Evolutionary conservation across 2,797 vertebrate species (phyloP).

Genomic region (Myoxocephalus aenaeus): DNA sequence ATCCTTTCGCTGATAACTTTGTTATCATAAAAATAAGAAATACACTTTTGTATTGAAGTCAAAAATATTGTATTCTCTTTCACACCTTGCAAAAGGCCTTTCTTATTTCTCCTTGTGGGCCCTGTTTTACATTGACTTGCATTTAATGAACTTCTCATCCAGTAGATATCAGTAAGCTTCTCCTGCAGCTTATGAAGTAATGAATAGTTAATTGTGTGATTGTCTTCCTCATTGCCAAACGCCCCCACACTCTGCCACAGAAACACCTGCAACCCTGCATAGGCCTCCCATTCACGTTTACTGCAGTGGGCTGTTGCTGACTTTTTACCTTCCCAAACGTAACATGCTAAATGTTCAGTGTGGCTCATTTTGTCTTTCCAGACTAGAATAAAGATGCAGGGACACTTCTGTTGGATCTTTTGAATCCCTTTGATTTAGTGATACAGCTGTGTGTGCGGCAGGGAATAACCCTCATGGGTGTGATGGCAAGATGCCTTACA

Average conservation of each 20-base stretch:
- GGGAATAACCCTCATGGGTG: constrained; percentile 40
- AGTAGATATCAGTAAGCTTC: constrained; percentile 64
- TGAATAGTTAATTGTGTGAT: constrained; percentile 80
- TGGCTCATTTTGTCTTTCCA: constrained; percentile 53
- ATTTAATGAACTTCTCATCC: constrained; percentile 73
- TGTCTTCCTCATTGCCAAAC: constrained; percentile 65
- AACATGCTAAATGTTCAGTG: constrained; percentile 32
- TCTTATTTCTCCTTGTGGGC: constrained; percentile 29
- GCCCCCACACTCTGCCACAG: constrained; percentile 56
- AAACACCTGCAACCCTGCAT: constrained; percentile 51
- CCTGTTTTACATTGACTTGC: constrained; percentile 50
- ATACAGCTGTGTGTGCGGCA: constrained; percentile 29
- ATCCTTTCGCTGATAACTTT: neutral
- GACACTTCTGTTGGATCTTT: constrained; percentile 40
- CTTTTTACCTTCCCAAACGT: constrained; percentile 32
- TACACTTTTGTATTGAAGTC: neutral
- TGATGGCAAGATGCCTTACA: constrained; percentile 29
- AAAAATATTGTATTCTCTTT: constrained; percentile 3
- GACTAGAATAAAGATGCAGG: constrained; percentile 44
- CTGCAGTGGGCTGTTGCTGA: constrained; percentile 18
- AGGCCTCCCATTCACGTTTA: constrained; percentile 55
- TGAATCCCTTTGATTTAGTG: constrained; percentile 43
- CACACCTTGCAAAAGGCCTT: constrained; percentile 14
- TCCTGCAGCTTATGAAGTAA: constrained; percentile 71
- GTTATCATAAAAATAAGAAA: constrained; percentile 2